Evolutionary conservation across 2,888 invertebrate genomes (phyloP), one percentile per base, ranked within the genome.

Genomic region (Drosophila anomalata): DNA sequence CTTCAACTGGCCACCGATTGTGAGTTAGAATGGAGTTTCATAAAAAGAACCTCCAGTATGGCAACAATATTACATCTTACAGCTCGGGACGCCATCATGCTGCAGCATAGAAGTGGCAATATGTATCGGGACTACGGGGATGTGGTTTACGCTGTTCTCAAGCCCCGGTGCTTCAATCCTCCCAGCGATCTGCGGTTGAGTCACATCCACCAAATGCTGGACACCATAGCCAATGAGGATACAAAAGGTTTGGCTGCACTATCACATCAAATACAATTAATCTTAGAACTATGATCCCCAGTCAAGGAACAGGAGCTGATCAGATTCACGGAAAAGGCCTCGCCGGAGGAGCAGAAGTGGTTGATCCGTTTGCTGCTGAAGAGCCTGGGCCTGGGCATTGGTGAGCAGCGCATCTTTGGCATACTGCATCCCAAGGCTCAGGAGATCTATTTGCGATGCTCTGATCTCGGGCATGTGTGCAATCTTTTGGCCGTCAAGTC

Each of bases 281-380:
- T 29, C 29, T 9, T 9, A 29, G 8, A 29, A 29, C 29, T 9
- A 29, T 2, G 2, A 29, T 51, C 14, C 31, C 0, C 31, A 91
- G 91, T 79, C 1, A 92, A 94, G 42, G 94, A 95, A 83, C 93
- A 94, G 29, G 93, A 94, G 62, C 93, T 98, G 63, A 93, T 94
- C 59, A 92, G 93, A 52, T 93, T 97, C 50, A 92, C 96, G 31
- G 93, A 94, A 72, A 93, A 93, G 73, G 93, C 95, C 77, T 95
- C 95, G 7, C 94, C 96, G 0, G 89, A 94, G 12, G 97, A 98
- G 90, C 94, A 96, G 75, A 97, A 97, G 92, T 99, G 98, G 98
- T 93, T 98, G 20, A 95, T 98, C 6, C 93, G 98, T 57, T 95
- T 98, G 56, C 94, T 99, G 51, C 92, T 99, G 12, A 98, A 98